Conservation (phyloP, 2,888 invertebrate species). For the Chaetogeoica ovagalla region DNA sequence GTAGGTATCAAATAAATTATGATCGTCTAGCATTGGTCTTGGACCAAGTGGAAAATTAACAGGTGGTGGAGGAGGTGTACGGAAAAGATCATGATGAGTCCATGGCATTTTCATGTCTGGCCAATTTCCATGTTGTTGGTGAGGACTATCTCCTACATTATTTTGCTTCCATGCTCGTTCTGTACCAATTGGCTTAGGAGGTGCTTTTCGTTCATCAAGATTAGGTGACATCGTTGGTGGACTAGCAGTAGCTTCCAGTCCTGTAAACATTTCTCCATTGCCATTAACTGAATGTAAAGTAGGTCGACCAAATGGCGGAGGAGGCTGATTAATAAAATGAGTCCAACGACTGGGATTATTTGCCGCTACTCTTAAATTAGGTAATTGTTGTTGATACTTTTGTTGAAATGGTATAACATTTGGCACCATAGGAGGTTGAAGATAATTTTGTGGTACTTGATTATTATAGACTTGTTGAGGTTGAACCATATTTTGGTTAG, state of each 20-base stretch:
- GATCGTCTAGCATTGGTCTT: slow-evolving; percentile 43
- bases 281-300: slow-evolving; percentile 48
- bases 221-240: slow-evolving; percentile 53
- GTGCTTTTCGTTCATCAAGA: slow-evolving; percentile 65
- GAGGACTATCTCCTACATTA: slow-evolving; percentile 42
- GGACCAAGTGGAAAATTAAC: slow-evolving; percentile 47
- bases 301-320: slow-evolving; percentile 47
- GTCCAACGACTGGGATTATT: slow-evolving; percentile 49
- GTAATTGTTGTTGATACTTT: slow-evolving; percentile 50
- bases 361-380: slow-evolving; percentile 45
- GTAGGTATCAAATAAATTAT: slow-evolving; percentile 48
- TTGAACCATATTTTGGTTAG: slow-evolving; percentile 54
- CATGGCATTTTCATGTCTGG: slow-evolving; percentile 50
- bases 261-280: slow-evolving; percentile 61
- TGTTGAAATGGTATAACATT: slow-evolving; percentile 50
- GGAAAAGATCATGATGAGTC: slow-evolving; percentile 52
- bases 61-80: slow-evolving; percentile 49
- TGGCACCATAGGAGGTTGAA: slow-evolving; percentile 54
- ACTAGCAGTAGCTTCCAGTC: slow-evolving; percentile 57
- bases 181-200: slow-evolving; percentile 76
- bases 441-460: slow-evolving; percentile 54
- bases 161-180: slow-evolving; percentile 69
- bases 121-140: slow-evolving; percentile 44
- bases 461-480: slow-evolving; percentile 53
- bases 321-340: slow-evolving; percentile 49